Base-by-base conservation (phyloP, 53 echinoderm and acorn worm species). In the Henricia sp. region DNA sequence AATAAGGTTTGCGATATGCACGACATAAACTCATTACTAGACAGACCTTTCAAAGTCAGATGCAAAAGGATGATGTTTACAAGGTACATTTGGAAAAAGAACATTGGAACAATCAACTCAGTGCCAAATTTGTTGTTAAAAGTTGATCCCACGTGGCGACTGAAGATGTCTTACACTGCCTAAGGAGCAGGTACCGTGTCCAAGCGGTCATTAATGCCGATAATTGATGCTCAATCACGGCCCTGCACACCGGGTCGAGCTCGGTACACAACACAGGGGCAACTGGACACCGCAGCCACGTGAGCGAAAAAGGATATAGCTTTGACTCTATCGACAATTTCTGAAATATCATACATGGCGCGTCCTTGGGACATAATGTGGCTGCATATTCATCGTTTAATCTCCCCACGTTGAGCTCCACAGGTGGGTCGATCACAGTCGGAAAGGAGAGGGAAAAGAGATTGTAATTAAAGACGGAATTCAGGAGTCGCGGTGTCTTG, bases 171-270 rank as follows among this genome's bases (percentile, higher is more conserved):
- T 77, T 29, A 1, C 74, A 36, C 54, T 46, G 62, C 28, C 37
- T 39, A n/a, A 64, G 63, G 65, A 26, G 33, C 80, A 62, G 80
- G 80, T 80, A 80, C 39, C 80, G 80, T 80, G 64, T 62, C 80
- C 44, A 44, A 46, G 37, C 39, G 21, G 80, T n/a, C 38, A 14
- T 63, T 60, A 64, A 80, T 80, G 38, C 80, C 80, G 80, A n/a
- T 80, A 57, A 80, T 80, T 80, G 50, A 80, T 80, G 80, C 64
- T 12, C 16, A 63, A 62, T 62, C 80, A 80, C 80, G 80, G 80
- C 43, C 52, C 30, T 24, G 19, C 24, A 25, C 26, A n/a, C 26
- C 37, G 37, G 43, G 57, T 41, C 59, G 57, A 19, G 42, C 17
- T 13, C 76, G 76, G 59, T 63, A 19, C 48, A 27, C n/a, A n/a